These are phyloP conservation scores for Pycnonotus jocosus DNA, from an alignment of 2,113 vertebrate genomes.

Conservation along the genomic window DNA sequence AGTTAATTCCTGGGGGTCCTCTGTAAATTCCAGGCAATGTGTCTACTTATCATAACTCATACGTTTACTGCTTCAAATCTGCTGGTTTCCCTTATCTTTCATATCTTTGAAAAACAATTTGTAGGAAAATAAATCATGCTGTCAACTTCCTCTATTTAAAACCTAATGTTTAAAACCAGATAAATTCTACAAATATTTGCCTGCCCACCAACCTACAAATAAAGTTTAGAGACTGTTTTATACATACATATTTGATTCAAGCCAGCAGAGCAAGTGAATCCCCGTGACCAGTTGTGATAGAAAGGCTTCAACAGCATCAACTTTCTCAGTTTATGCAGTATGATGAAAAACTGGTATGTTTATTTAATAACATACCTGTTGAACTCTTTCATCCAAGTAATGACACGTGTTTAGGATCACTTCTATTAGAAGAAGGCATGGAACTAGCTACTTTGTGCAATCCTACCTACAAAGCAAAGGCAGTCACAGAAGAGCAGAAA, in stretches of 20 bases:
- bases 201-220: not conserved
- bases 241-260: not conserved
- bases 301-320: not conserved
- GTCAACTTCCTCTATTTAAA: not conserved
- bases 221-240: not conserved
- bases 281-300: not conserved
- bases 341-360: not conserved
- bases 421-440: not conserved
- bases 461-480: not conserved
- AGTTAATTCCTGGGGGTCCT: not conserved
- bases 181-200: not conserved
- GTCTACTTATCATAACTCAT: not conserved
- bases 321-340: not conserved
- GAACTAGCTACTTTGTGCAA: not conserved
- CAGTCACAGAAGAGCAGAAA: not conserved
- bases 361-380: not conserved
- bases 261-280: not conserved
- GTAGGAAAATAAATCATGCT: not conserved
- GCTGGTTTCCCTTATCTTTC: not conserved
- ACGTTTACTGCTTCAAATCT: not conserved
- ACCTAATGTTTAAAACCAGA: not conserved
- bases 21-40: not conserved
- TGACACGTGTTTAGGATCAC: not conserved
- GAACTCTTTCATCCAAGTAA: not conserved
- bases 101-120: not conserved